A percentile compares a stretch with the other conserved stretches of the same genome.
Evolutionary conservation across 2,113 vertebrate species (phyloP).

Genomic region (Gymnarchus niloticus): DNA sequence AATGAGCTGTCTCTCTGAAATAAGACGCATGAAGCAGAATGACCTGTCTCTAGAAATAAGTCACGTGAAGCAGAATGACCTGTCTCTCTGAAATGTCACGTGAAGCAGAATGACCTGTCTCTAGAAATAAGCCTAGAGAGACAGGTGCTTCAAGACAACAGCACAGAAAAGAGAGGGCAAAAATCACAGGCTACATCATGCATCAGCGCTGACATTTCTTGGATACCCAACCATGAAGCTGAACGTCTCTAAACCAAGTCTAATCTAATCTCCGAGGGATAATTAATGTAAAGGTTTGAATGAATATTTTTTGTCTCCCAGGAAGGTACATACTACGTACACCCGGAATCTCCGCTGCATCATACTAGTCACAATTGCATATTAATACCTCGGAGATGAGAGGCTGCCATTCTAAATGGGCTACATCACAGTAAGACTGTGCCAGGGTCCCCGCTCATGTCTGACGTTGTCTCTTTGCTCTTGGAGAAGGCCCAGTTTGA

Average conservation of each 20-base stretch:
- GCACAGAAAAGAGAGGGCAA: not conserved
- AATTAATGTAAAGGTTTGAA: slow-evolving; percentile 15
- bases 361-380: not conserved
- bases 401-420: not conserved
- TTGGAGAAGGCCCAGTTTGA: slow-evolving; percentile 27
- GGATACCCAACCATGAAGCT: not conserved
- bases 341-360: not conserved
- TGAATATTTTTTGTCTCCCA: not conserved
- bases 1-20: no score
- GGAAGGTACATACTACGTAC: not conserved
- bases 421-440: not conserved
- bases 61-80: no score
- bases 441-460: not conserved
- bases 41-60: no score
- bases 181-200: not conserved
- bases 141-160: not conserved
- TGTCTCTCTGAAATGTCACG: no score
- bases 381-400: not conserved
- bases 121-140: not conserved
- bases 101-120: no score
- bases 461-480: slow-evolving; percentile 2
- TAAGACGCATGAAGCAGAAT: no score
- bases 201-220: not conserved
- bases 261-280: slow-evolving; percentile 13
- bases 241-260: not conserved